Base-by-base conservation (phyloP, 2,113 vertebrate genomes). In the Beaufortia kweichowensis region DNA sequence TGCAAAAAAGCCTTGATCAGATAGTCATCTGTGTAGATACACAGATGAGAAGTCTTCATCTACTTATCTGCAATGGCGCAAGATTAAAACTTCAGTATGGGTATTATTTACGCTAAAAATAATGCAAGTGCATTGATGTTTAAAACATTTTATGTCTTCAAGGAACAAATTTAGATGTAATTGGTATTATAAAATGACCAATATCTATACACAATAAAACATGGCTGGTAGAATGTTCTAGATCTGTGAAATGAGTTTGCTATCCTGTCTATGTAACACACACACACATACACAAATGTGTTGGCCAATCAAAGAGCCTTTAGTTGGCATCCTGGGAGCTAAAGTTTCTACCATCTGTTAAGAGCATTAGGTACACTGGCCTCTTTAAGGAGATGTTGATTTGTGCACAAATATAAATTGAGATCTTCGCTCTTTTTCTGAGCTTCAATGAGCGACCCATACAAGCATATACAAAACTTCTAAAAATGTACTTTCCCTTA, bases 341-440 rank as follows among this genome's bases (percentile, higher is more conserved):
- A 24, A 71, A 41, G 68, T 59, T 71, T 71, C 68, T 59, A 26
- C 69, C 69, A 71, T 71, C 53, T 71, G 69, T 41, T 56, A n/a
- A 59, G 28, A 33, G 6, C 69, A 59, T 71, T 59, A 71, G 15
- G 21, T 1, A 71, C 10, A 15, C 53, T 71, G 28, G 67, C 46
- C n/a, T 70, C 29, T 55, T 14, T 23, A 19, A 56, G 29, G 31
- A 10, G n/a, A 55, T 48, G 46, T 17, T 43, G 17, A 46, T 8
- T 19, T 67, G 3, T 48, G 41, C 10, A 26, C n/a, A 19, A 46
- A 29, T 50, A 26, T 48, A 67, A 9, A 33, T 28, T 4, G 23
- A 8, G 29, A 29, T 63, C n/a, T 19, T 21, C n/a, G 31, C 28
- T 33, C 46, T n/a, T n/a, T n/a, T n/a, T n/a, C n/a, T n/a, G n/a